phyloP scores from a whole-genome alignment of 2,888 invertebrate species.

The Orthonychiurus folsomi region DNA sequence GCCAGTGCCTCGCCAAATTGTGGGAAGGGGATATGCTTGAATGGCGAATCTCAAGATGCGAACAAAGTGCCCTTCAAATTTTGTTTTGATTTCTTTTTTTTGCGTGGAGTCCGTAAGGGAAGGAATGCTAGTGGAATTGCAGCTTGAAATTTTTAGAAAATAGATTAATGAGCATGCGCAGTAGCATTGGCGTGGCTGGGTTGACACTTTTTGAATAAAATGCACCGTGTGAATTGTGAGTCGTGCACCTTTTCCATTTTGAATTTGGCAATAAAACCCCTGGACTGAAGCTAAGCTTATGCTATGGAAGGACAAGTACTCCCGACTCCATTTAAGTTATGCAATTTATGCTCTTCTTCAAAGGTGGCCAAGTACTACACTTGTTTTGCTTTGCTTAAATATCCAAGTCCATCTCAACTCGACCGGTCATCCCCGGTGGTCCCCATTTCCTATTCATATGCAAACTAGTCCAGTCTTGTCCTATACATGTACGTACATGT shows the following conservation, averaged over 20 bases:
- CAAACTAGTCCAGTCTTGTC: too few relatives aligned
- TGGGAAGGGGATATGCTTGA: too few relatives aligned
- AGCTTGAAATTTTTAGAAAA: background rate
- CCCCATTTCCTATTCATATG: background rate
- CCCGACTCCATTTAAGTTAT: background rate
- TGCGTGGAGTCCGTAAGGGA: too few relatives aligned
- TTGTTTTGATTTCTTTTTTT: too few relatives aligned
- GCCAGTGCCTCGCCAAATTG: too few relatives aligned
- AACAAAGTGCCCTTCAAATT: too few relatives aligned
- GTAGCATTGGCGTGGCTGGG: background rate
- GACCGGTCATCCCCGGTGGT: background rate
- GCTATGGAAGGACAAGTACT: background rate
- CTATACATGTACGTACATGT: background rate
- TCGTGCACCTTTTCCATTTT: background rate
- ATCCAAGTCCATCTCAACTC: background rate
- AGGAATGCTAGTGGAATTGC: too few relatives aligned
- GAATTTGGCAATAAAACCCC: background rate
- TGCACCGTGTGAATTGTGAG: background rate
- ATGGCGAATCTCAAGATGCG: too few relatives aligned
- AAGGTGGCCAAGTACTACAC: background rate
- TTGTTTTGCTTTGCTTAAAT: background rate
- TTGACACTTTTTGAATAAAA: background rate
- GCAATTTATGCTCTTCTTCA: background rate
- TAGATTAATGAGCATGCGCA: background rate
- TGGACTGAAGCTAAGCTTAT: background rate